phyloP scores from a whole-genome alignment of 2,888 invertebrate genomes.

The Drosophila nr. perissopoda region DNA sequence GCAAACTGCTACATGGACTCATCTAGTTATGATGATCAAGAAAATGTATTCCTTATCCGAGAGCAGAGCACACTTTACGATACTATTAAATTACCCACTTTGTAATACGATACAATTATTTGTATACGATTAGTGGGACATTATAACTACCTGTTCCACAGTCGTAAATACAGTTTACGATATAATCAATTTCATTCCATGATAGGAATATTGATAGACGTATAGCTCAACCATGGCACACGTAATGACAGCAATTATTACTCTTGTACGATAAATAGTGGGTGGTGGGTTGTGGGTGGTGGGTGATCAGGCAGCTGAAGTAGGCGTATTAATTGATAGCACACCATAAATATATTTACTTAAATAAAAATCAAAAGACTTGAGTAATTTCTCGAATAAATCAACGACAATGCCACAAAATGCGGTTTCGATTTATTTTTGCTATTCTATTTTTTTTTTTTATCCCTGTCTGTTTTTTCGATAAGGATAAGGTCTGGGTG shows the following conservation, averaged over 20 bases:
- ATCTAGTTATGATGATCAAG: not conserved
- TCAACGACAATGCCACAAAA: slow-evolving; percentile 29
- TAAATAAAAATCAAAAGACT: slow-evolving; percentile 21
- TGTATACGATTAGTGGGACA: not conserved
- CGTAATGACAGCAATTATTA: slow-evolving; percentile 27
- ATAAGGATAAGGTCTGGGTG: slow-evolving; percentile 19
- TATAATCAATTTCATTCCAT: slow-evolving; percentile 3
- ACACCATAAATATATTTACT: slow-evolving; percentile 16
- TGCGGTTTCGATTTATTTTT: not conserved
- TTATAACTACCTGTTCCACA: not conserved
- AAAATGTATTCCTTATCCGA: not conserved
- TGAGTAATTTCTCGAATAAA: slow-evolving; percentile 39
- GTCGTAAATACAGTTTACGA: not conserved
- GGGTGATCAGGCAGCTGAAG: not conserved
- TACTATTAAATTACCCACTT: not conserved
- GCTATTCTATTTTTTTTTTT: slow-evolving; percentile 1
- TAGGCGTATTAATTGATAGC: slow-evolving; percentile 40
- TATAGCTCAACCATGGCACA: not conserved
- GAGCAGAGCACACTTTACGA: not conserved
- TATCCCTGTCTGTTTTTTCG: slow-evolving; percentile 25
- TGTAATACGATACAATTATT: not conserved
- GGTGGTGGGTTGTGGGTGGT: not conserved
- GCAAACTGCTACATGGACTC: not conserved
- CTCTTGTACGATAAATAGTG: slow-evolving; percentile 4
- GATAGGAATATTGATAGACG: slow-evolving; percentile 11